phyloP scores from a whole-genome alignment of 2,113 vertebrate genomes.

The Phasianus colchicus region DNA sequence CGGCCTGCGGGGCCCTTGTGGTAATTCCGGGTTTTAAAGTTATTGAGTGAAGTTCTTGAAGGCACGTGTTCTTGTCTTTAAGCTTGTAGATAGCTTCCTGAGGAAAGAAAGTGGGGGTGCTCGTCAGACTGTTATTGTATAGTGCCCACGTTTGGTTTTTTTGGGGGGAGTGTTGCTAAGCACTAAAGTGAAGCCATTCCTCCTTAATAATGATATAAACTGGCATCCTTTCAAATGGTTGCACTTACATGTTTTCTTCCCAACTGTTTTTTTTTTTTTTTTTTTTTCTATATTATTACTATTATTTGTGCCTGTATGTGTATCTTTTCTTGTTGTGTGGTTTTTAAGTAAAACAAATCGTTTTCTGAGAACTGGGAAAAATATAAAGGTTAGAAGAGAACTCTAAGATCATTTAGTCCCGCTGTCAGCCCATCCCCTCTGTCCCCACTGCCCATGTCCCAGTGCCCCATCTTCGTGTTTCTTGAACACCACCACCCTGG shows the following conservation, averaged over 20 bases:
- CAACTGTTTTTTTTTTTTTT: background rate
- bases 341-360: rapidly evolving
- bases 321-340: too few species aligned
- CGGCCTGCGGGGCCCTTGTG: background rate
- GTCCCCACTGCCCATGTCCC: too few species aligned
- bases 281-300: background rate
- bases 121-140: background rate
- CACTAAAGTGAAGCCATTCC: background rate
- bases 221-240: background rate
- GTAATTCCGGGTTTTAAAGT: background rate
- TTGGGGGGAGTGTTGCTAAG: too few species aligned
- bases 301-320: too few species aligned
- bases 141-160: background rate
- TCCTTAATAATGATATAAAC: background rate
- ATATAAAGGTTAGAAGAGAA: too few species aligned
- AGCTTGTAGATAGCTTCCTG: background rate
- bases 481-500: too few species aligned
- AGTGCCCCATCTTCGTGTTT: too few species aligned
- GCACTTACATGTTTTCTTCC: background rate
- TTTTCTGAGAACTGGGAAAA: background rate
- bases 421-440: too few species aligned
- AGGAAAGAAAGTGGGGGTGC: rapidly evolving
- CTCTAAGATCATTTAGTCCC: too few species aligned
- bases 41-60: background rate
- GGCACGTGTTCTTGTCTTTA: background rate